A percentile compares a stretch with the other conserved stretches of the same genome.
Evolutionary conservation across 2,797 vertebrate genomes (phyloP).

Genomic region (Sebastes minor): DNA sequence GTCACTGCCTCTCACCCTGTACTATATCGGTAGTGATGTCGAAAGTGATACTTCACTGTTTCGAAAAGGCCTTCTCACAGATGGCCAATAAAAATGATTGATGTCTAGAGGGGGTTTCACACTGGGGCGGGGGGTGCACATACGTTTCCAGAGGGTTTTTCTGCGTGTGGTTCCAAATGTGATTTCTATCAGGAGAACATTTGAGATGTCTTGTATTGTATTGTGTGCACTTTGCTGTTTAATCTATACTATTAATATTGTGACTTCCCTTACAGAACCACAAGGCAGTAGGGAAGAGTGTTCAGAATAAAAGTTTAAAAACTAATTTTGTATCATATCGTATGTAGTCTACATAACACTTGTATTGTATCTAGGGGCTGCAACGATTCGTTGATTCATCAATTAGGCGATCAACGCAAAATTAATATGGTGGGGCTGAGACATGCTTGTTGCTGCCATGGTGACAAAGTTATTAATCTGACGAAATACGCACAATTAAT

Average conservation of each 20-base stretch:
- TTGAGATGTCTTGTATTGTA: conserved; percentile 23
- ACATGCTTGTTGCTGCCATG: too few relatives aligned
- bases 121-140: conserved; percentile 45
- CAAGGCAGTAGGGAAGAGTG: neutral
- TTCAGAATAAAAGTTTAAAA: neutral
- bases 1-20: conserved; percentile 52
- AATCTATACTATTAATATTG: neutral
- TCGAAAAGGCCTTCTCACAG: conserved; percentile 76
- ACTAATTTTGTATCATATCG: neutral
- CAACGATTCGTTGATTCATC: neutral
- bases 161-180: conserved; percentile 60
- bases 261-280: neutral
- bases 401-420: neutral
- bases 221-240: neutral
- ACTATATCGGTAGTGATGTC: conserved; percentile 75
- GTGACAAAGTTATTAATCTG: too few relatives aligned
- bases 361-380: neutral
- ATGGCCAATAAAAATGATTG: conserved; percentile 84
- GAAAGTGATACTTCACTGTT: conserved; percentile 81
- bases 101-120: conserved; percentile 62
- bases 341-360: neutral
- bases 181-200: conserved; percentile 62
- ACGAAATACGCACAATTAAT: too few relatives aligned
- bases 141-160: conserved; percentile 54
- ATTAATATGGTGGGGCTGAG: neutral